Conservation (phyloP, 2,113 vertebrate genomes). For the Nycticorax nycticorax region DNA sequence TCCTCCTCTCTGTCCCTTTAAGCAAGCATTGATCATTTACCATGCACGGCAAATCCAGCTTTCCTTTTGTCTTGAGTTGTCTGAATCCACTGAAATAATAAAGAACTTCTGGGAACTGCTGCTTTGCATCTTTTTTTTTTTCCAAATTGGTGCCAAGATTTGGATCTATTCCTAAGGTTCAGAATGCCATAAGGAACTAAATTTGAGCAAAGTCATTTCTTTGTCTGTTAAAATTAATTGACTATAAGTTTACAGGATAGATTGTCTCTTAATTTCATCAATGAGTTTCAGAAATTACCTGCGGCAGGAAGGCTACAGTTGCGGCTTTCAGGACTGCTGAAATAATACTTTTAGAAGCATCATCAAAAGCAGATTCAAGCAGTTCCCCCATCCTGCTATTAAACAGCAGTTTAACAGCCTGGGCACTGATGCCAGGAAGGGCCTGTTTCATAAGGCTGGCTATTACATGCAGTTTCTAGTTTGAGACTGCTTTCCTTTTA, state of each 20-base stretch:
- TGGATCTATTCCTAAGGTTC: neutral
- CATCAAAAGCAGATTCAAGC: neutral
- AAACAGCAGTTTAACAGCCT: neutral
- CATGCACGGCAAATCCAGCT: neutral
- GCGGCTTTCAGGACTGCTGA: neutral
- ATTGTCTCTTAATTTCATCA: neutral
- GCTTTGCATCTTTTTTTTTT: neutral
- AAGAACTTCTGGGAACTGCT: neutral
- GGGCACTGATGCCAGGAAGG: neutral
- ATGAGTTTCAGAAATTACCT: neutral
- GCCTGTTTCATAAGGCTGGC: neutral
- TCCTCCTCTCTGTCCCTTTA: neutral
- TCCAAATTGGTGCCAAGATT: neutral
- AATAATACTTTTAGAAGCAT: neutral
- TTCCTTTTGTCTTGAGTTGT: neutral
- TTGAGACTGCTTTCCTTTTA: neutral
- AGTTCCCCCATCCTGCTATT: neutral
- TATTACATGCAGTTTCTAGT: neutral
- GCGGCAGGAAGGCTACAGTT: neutral
- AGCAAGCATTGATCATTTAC: neutral
- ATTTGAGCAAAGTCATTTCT: neutral
- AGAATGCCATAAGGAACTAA: neutral
- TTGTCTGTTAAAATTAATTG: neutral
- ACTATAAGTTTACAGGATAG: neutral
- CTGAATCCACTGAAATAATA: conserved; percentile 1